phyloP scores from a whole-genome alignment of 2,797 vertebrate species.

The Anabas testudineus region DNA sequence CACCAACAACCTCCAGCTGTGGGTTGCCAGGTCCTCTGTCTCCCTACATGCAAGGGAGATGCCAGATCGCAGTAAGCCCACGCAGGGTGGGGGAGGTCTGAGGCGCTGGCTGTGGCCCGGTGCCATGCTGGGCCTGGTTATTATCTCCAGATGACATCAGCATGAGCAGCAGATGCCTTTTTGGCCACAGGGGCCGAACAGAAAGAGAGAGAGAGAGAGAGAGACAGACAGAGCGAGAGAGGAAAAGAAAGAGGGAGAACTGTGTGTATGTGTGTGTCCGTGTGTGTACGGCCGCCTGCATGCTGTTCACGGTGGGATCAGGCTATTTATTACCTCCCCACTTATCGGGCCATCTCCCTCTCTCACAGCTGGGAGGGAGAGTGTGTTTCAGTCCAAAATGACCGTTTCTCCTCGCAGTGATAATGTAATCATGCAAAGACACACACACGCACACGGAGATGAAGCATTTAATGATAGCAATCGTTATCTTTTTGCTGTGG shows the following conservation, averaged over 20 bases:
- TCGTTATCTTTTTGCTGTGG: conserved; percentile 45
- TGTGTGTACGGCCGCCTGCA: conserved; percentile 27
- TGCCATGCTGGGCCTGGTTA: conserved; percentile 80
- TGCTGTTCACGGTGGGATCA: conserved; percentile 63
- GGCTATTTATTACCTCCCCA: conserved; percentile 79
- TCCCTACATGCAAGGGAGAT: conserved; percentile 51
- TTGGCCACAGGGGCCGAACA: conserved; percentile 71
- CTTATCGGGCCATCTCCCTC: conserved; percentile 71
- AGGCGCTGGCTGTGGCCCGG: conserved; percentile 68
- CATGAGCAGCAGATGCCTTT: conserved; percentile 84
- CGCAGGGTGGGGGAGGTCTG: conserved; percentile 58
- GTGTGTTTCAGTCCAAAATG: conserved; percentile 56
- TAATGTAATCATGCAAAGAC: conserved; percentile 48
- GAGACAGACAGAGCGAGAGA: conserved; percentile 3
- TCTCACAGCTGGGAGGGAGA: conserved; percentile 41
- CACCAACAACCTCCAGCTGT: conserved; percentile 28
- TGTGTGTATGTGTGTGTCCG: conserved; percentile 28
- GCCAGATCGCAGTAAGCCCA: conserved; percentile 69
- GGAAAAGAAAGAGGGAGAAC: not conserved
- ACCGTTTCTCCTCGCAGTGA: conserved; percentile 43
- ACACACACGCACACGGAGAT: conserved; percentile 1
- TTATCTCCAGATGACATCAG: conserved; percentile 86
- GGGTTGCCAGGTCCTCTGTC: conserved; percentile 58
- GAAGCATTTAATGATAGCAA: conserved; percentile 48
- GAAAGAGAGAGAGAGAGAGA: conserved; percentile 21